A percentile compares a stretch with the other conserved stretches of the same genome.
These are phyloP conservation scores for Tachina lurida DNA, from an alignment of 2,888 invertebrate species.

Conservation along the genomic window DNA sequence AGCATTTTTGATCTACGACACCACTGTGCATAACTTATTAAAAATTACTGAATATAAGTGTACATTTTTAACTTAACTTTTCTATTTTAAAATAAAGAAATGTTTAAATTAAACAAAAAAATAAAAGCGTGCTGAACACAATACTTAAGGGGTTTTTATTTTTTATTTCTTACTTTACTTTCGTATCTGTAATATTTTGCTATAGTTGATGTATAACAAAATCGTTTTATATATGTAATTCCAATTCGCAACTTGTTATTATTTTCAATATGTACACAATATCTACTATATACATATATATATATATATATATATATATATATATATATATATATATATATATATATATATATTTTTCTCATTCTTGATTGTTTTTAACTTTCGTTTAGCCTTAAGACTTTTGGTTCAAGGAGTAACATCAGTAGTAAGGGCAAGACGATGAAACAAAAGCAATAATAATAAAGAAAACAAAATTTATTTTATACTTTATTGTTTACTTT, in stretches of 20 bases:
- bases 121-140: conserved; percentile 5
- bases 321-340: background rate
- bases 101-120: background rate
- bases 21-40: conserved; percentile 24
- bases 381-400: conserved; percentile 36
- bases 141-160: conserved; percentile 48
- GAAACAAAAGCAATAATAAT: conserved; percentile 29
- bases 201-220: conserved; percentile 43
- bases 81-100: conserved; percentile 12
- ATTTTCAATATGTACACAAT: conserved; percentile 38
- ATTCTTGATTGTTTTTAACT: conserved; percentile 31
- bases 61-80: background rate
- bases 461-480: conserved; percentile 13
- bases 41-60: background rate
- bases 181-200: conserved; percentile 13
- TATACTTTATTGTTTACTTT: conserved; percentile 34
- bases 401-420: background rate
- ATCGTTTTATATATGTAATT: conserved; percentile 46
- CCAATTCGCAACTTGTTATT: conserved; percentile 46
- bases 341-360: background rate
- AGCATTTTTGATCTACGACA: no score
- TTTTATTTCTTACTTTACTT: conserved; percentile 14
- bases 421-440: background rate
- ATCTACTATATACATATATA: background rate
- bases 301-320: background rate